A percentile compares a stretch with the other conserved stretches of the same genome.
Evolutionary conservation across 2,113 vertebrate species (phyloP).

Genomic region (Chaetops frenatus): DNA sequence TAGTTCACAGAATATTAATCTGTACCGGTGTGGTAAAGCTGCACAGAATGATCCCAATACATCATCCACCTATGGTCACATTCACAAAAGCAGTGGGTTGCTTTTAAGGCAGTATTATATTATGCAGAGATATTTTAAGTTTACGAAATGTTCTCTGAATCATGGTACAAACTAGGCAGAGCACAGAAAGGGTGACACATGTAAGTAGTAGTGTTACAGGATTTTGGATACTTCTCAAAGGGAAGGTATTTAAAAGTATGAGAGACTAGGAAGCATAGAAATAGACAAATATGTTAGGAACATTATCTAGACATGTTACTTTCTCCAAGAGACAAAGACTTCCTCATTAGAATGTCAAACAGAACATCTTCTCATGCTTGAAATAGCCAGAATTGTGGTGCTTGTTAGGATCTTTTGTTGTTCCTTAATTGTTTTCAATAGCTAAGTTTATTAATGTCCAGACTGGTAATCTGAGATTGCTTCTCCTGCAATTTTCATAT

Average conservation of each 20-base stretch:
- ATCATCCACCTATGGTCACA: not conserved
- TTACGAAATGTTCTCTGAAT: not conserved
- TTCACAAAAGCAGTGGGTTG: not conserved
- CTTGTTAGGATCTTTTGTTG: not conserved
- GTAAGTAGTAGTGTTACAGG: not conserved
- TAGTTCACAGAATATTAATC: not conserved
- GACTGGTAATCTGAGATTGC: not conserved
- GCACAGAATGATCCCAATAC: not conserved
- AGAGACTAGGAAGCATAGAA: not conserved
- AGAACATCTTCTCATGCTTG: not conserved
- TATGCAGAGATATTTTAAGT: not conserved
- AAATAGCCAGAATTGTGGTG: not conserved
- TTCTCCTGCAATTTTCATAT: slow-evolving; percentile 32
- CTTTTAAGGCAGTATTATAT: not conserved
- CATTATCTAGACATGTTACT: not conserved
- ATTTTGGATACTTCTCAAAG: not conserved
- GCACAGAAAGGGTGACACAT: not conserved
- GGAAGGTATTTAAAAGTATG: not conserved
- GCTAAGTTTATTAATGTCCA: not conserved
- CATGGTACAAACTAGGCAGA: not conserved
- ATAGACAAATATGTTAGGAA: not conserved
- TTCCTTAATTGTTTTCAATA: not conserved
- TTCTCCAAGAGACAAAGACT: not conserved
- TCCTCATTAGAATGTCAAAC: not conserved
- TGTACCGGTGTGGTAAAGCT: not conserved